Conservation (phyloP, 2,888 invertebrate species). For the Drosophila imparisetae region DNA sequence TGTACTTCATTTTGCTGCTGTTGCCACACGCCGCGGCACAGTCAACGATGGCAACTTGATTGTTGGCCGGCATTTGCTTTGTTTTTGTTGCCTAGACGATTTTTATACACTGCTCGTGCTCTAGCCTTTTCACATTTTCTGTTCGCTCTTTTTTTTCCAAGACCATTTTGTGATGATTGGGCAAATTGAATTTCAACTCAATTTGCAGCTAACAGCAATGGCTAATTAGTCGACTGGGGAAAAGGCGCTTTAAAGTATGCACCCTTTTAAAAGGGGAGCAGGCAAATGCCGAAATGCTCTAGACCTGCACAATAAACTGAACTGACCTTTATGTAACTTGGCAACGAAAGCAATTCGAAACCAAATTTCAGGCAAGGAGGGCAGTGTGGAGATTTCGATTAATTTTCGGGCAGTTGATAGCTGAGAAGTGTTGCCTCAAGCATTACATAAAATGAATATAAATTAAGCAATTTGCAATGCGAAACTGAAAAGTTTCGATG, state of each 20-base stretch:
- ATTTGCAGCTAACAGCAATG: slow-evolving; percentile 61
- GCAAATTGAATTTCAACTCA: slow-evolving; percentile 76
- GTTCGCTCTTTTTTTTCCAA: slow-evolving; percentile 5
- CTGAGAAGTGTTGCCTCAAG: slow-evolving; percentile 12
- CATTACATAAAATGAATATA: slow-evolving; percentile 56
- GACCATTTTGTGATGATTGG: slow-evolving; percentile 65
- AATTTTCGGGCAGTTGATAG: background rate
- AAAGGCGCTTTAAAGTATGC: slow-evolving; percentile 63
- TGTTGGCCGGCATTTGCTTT: slow-evolving; percentile 48
- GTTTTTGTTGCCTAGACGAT: slow-evolving; percentile 17
- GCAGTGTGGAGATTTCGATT: background rate
- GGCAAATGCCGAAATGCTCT: background rate
- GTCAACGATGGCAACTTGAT: slow-evolving; percentile 55
- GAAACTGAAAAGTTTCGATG: slow-evolving; percentile 8
- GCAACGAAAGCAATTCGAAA: slow-evolving; percentile 18
- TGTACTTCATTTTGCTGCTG: slow-evolving; percentile 68
- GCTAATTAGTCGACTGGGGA: slow-evolving; percentile 51
- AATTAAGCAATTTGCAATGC: slow-evolving; percentile 47
- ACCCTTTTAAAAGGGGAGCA: slow-evolving; percentile 12
- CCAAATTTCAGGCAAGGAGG: background rate
- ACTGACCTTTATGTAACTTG: slow-evolving; percentile 6
- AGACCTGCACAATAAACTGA: slow-evolving; percentile 17
- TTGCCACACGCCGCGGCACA: slow-evolving; percentile 51
- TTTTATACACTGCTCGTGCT: slow-evolving; percentile 36
- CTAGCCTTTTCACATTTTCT: slow-evolving; percentile 33